phyloP scores from a whole-genome alignment of 2,888 invertebrate species.

The Caenorhabditis parvicauda region DNA sequence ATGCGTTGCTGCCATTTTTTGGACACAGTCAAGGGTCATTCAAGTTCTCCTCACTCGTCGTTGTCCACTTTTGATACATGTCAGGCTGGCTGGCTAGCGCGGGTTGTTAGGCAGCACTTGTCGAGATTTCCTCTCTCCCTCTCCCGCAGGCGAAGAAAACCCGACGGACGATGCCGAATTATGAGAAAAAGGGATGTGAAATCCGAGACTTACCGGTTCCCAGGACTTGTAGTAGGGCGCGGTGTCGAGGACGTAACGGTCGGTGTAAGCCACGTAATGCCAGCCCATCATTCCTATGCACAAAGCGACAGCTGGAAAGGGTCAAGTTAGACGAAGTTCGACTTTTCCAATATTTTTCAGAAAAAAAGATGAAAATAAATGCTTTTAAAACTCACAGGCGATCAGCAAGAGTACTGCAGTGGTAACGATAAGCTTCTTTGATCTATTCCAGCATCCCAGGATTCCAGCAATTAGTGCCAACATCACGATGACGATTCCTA shows the following conservation, averaged over 20 bases:
- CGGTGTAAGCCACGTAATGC: conserved; percentile 76
- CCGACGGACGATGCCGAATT: too few relatives aligned
- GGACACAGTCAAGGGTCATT: too few relatives aligned
- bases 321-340: neutral
- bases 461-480: conserved; percentile 93
- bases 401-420: conserved; percentile 86
- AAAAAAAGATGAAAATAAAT: conserved; percentile 11
- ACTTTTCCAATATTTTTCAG: neutral
- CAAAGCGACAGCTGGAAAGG: conserved; percentile 71
- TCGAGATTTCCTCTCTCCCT: too few relatives aligned
- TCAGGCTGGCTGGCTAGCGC: too few relatives aligned
- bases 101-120: too few relatives aligned
- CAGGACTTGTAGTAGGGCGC: conserved; percentile 89
- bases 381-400: conserved; percentile 73
- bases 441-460: conserved; percentile 92
- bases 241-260: conserved; percentile 87
- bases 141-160: too few relatives aligned
- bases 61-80: too few relatives aligned
- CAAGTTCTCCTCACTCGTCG: too few relatives aligned
- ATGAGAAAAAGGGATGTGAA: too few relatives aligned
- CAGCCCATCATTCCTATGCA: conserved; percentile 87
- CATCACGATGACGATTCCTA: conserved; percentile 82
- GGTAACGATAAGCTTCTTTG: conserved; percentile 86
- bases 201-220: conserved; percentile 65
- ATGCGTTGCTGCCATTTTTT: too few relatives aligned